Conservation (phyloP, 2,797 vertebrate genomes). For the Myripristis jacobus region DNA sequence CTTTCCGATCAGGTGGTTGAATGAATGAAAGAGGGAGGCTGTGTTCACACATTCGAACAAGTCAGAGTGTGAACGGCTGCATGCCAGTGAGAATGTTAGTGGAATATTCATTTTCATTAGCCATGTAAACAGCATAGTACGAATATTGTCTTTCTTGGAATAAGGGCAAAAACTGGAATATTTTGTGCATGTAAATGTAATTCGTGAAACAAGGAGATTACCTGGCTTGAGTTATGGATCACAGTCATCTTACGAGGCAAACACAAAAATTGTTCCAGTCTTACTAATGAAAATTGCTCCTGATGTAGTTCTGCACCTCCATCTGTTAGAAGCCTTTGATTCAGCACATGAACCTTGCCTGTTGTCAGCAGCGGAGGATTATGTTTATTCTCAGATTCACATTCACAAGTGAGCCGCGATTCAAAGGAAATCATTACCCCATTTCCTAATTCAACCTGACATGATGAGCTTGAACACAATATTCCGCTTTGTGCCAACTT, state of each 20-base stretch:
- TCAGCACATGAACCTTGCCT: conserved; percentile 1
- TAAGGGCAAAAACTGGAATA: no score
- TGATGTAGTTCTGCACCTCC: conserved; percentile 15
- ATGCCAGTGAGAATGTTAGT: no score
- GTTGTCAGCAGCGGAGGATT: conserved; percentile 18
- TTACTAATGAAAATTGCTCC: neutral
- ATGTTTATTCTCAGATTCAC: conserved; percentile 10
- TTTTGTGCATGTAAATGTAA: no score
- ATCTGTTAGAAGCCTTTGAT: conserved; percentile 23
- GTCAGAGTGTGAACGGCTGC: no score
- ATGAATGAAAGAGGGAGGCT: no score
- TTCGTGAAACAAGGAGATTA: no score
- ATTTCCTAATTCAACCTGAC: conserved; percentile 16
- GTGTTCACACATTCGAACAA: no score
- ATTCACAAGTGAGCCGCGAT: conserved; percentile 20
- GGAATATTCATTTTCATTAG: no score
- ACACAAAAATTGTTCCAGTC: neutral
- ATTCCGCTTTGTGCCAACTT: neutral
- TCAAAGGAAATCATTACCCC: conserved; percentile 15
- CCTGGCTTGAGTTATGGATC: neutral
- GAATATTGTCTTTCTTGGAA: no score
- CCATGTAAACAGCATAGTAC: no score
- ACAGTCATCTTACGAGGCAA: neutral
- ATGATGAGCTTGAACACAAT: neutral
- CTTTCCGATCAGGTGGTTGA: no score